Evolutionary conservation across 2,888 invertebrate species (phyloP), one percentile per base, ranked within the genome.

Genomic region (Beris chalybata): DNA sequence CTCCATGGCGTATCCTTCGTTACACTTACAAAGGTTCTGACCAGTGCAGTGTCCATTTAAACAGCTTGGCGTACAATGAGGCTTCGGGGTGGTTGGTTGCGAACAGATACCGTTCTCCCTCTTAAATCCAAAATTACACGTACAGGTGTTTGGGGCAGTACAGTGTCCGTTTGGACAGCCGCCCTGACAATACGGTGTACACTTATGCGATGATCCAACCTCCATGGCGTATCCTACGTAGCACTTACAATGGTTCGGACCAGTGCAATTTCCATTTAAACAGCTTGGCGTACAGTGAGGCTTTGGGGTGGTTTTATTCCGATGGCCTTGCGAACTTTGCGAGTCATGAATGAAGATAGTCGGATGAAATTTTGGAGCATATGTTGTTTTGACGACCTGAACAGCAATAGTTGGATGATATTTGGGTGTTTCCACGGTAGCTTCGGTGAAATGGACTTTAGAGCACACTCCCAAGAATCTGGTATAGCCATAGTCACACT

Each of bases 61-160:
- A 30, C 64, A 64, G 44, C 45, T 64, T 44, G 44, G 43, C 44
- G 7, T 53, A 30, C 64, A 64, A 4, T 48, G 9, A 12, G 13
- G 13, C 48, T 48, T 6, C 5, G 9, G 12, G 9, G 15, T 2
- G 12, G 43, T n/a, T 5, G 1, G 22, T 11, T n/a, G 4, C 48
- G 31, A 5, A 13, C 9, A 13, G 13, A 32, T 5, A 47, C 31
- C 71, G 56, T 65, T 70, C 63, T 31, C 22, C 32, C 67, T 69
- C 3, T 54, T 77, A 74, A 82, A 89, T 1, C 89, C 89, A 7
- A 82, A 79, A 72, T 87, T 86, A 72, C 89, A 89, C 63, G 87
- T 82, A 73, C 89, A 89, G 73, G 85, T 83, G 76, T 88, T 85
- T 0, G 89, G 89, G 0, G 84, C 84, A 0, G 87, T 83, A 71